Percentiles rank a stretch among this genome's conserved stretches.
Evolutionary conservation across 2,113 vertebrate genomes (phyloP).

Genomic region (Daphoenositta chrysoptera): DNA sequence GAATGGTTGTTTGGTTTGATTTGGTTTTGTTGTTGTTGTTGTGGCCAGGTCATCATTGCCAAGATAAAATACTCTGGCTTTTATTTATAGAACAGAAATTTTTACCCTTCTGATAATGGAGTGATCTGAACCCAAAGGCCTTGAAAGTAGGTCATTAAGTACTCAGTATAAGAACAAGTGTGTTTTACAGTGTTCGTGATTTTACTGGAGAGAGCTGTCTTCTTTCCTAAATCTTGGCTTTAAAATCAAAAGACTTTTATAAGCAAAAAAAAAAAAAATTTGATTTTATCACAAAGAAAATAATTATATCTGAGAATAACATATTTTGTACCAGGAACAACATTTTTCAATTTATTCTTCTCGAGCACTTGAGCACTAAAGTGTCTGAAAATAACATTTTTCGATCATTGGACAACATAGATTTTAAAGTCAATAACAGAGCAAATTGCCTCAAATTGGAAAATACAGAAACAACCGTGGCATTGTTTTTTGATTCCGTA

Average conservation of each 20-base stretch:
- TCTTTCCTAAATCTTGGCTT: background rate
- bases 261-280: background rate
- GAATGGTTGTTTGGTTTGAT: background rate
- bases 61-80: background rate
- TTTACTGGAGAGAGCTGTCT: background rate
- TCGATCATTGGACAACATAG: conserved; percentile 5
- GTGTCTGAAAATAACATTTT: conserved; percentile 29
- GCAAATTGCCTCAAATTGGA: conserved; percentile 48
- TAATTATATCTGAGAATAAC: background rate
- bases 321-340: conserved; percentile 14
- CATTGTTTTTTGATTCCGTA: conserved; percentile 36
- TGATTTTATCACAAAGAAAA: conserved; percentile 9
- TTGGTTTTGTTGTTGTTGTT: background rate
- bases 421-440: conserved; percentile 66
- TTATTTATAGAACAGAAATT: background rate
- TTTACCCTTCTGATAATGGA: background rate
- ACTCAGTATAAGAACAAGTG: background rate
- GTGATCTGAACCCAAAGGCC: background rate
- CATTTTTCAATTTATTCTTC: conserved; percentile 43
- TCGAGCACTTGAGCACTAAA: background rate
- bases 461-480: conserved; percentile 23
- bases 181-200: background rate
- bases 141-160: background rate
- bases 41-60: background rate
- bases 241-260: background rate